Conservation (phyloP, 2,113 vertebrate species). For the Lamprologus tigripictilis region DNA sequence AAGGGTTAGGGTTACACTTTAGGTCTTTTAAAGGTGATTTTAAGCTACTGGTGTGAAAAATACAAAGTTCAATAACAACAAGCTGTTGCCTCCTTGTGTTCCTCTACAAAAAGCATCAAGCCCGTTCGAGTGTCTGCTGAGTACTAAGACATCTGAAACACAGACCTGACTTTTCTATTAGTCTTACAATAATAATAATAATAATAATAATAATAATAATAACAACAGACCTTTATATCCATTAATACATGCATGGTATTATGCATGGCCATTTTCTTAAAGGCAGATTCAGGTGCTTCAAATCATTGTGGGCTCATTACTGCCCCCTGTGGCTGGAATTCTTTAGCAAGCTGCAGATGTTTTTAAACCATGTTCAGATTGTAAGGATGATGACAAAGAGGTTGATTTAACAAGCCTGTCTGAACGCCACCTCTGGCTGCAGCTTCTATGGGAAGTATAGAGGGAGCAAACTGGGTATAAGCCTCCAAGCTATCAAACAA, state of each 20-base stretch:
- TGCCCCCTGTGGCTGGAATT: rapidly evolving
- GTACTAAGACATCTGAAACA: rapidly evolving
- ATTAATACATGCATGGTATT: background rate
- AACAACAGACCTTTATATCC: background rate
- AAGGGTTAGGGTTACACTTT: background rate
- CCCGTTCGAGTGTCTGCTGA: rapidly evolving
- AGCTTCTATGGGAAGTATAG: background rate
- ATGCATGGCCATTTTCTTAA: too few species aligned
- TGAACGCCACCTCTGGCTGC: background rate
- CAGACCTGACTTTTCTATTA: background rate
- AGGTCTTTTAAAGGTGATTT: rapidly evolving
- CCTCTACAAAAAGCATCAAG: background rate
- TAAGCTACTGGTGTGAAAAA: background rate
- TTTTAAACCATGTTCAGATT: background rate
- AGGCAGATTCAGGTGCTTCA: background rate
- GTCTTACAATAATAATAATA: background rate
- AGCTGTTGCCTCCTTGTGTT: background rate
- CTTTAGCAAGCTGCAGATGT: background rate
- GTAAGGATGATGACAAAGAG: background rate
- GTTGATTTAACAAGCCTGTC: background rate
- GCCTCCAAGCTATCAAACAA: background rate
- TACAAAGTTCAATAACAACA: background rate
- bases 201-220: rapidly evolving
- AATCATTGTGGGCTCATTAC: background rate
- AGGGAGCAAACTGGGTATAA: background rate